phyloP scores from a whole-genome alignment of 2,113 vertebrate species.

The Gymnarchus niloticus region DNA sequence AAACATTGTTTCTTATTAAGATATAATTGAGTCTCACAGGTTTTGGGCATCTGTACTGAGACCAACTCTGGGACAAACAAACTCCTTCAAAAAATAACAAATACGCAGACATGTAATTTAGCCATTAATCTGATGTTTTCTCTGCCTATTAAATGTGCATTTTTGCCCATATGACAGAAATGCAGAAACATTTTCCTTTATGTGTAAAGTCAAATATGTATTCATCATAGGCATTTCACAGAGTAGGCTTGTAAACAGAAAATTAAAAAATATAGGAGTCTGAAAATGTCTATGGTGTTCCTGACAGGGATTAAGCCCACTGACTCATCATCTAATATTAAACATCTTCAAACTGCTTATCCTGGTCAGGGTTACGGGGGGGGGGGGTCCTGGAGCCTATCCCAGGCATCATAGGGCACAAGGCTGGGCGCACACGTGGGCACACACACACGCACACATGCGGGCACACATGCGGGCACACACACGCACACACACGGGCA shows the following conservation, averaged over 20 bases:
- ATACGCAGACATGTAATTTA: background rate
- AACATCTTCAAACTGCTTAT: too few species aligned
- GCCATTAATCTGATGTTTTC: background rate
- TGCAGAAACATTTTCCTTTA: background rate
- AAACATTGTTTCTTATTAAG: slow-evolving; percentile 8
- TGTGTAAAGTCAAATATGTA: background rate
- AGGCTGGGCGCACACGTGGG: too few species aligned
- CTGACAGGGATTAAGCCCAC: background rate
- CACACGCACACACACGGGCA: too few species aligned
- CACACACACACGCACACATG: too few species aligned
- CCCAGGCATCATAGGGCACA: too few species aligned
- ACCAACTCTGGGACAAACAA: slow-evolving; percentile 14
- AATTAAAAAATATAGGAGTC: background rate
- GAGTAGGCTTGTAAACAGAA: background rate
- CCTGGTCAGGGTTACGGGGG: too few species aligned
- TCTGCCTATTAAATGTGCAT: background rate
- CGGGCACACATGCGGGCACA: too few species aligned
- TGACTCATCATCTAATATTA: background rate
- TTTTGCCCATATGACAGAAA: background rate
- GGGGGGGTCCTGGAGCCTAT: too few species aligned
- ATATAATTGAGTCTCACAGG: slow-evolving; percentile 36
- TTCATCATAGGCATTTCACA: background rate
- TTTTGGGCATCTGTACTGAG: slow-evolving; percentile 30
- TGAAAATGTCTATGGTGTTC: background rate
- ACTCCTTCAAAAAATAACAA: background rate